Base-by-base conservation (phyloP, 1,140 invertebrate species). In the Nebria ingens region DNA sequence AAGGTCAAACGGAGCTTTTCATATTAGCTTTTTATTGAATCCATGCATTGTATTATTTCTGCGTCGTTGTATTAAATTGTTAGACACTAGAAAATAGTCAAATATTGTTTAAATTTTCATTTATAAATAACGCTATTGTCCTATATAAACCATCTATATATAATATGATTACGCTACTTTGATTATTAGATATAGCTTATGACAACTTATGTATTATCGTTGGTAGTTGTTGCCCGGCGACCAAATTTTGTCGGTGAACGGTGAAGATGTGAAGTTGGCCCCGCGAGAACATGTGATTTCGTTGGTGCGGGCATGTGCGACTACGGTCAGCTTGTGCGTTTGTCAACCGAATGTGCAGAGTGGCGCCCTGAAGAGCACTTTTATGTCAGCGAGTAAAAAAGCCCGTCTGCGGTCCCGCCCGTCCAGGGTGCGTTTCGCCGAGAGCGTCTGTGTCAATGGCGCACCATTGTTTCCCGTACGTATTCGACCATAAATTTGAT, bases 201-300 rank as follows among this genome's bases (percentile, higher is more conserved):
- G 25, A 45, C 6, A 42, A 42, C 19, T 58, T 53, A n/a, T 50
- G 56, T 53, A 53, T 53, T 23, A 45, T 54, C 42, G 59, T 60
- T 65, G 72, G n/a, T 68, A 81, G 76, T 71, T 96, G 29, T 79
- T 91, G 63, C 88, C 91, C 0, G 91, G 90, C 6, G 92, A 96
- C 71, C 89, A 93, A 69, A 93, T 96, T 52, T 76, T 92, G 11
- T 79, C 81, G 56, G 90, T 96, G 38, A 93, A 95, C 67, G 90
- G 88, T 0, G 88, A 93, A 73, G 90, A 95, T 69, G 91, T 95
- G 0, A 83, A 84, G 63, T 75, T 80, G 17, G 86, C 89, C 2
- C 87, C 89, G 0, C 71, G 92, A 2, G 90, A 94, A 70, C 86
- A 90, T 71, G 92, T 95, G 21, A 94, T 96, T 52, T 83, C 91